Percentiles rank a stretch among this genome's conserved stretches.
Evolutionary conservation across 2,797 vertebrate species (phyloP).

Genomic region (Rhynchotus rufescens): DNA sequence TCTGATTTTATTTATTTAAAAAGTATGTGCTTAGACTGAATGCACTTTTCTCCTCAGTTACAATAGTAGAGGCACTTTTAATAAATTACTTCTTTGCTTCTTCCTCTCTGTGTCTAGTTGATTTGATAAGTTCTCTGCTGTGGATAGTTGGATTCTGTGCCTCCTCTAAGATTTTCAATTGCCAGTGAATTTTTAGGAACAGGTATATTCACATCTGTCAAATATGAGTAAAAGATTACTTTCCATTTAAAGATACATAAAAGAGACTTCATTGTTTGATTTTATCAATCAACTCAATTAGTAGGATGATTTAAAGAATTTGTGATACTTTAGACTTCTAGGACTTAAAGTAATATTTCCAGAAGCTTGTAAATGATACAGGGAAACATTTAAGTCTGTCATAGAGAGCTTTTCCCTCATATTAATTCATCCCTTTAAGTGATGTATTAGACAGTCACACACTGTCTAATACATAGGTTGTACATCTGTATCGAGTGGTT

Average conservation of each 20-base stretch:
- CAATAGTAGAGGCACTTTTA: neutral
- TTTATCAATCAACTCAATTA: neutral
- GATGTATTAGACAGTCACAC: neutral
- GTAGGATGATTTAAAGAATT: neutral
- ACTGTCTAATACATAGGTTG: neutral
- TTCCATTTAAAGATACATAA: neutral
- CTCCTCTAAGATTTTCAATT: neutral
- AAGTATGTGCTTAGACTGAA: neutral
- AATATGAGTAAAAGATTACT: neutral
- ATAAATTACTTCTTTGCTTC: neutral
- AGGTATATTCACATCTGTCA: neutral
- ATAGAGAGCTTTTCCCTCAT: neutral
- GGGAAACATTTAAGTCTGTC: neutral
- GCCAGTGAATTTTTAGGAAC: neutral
- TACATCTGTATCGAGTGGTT: neutral
- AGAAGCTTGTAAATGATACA: neutral
- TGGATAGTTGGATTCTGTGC: neutral
- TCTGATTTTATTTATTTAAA: conserved; percentile 15
- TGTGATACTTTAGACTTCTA: neutral
- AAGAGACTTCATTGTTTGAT: neutral
- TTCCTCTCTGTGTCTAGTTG: neutral
- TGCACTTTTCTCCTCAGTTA: neutral
- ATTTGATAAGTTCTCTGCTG: neutral
- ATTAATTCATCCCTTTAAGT: neutral
- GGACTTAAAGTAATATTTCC: neutral